Evolutionary conservation across 2,797 vertebrate species (phyloP).

Genomic region (Sternarchorhynchus goeldii): DNA sequence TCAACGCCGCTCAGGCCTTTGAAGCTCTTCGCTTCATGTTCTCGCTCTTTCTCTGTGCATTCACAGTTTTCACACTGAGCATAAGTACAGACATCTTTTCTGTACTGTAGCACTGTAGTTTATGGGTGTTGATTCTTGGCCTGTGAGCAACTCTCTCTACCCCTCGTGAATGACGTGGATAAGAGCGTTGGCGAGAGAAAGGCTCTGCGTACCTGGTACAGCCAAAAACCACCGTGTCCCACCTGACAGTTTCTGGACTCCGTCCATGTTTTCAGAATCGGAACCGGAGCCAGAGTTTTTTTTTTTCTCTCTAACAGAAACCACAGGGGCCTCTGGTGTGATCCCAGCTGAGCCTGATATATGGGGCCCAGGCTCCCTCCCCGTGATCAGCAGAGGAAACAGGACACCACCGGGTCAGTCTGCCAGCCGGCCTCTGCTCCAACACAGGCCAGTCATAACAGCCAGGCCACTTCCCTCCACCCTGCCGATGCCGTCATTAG

Average conservation of each 20-base stretch:
- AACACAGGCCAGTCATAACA: constrained; percentile 29
- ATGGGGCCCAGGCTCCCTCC: constrained; percentile 19
- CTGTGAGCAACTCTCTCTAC: too few species aligned
- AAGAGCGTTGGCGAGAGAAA: too few species aligned
- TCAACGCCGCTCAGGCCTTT: too few species aligned
- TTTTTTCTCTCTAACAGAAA: neutral
- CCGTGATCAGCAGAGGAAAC: constrained; percentile 47
- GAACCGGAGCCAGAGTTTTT: neutral
- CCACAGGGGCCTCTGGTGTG: constrained; percentile 9
- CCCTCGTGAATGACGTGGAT: too few species aligned
- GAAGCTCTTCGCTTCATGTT: too few species aligned
- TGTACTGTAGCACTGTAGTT: too few species aligned
- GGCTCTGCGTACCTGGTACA: neutral
- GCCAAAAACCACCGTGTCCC: neutral
- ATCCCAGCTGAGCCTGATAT: constrained; percentile 31
- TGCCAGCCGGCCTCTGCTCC: constrained; percentile 42
- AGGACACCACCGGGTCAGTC: constrained; percentile 32
- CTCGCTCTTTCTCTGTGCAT: too few species aligned
- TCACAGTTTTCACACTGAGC: too few species aligned
- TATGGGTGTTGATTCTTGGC: too few species aligned
- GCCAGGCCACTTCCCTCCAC: constrained; percentile 46
- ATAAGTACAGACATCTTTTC: too few species aligned
- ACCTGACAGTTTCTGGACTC: constrained; percentile 25
- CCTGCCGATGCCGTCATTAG: constrained; percentile 43
- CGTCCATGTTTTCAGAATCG: constrained; percentile 2